Percentiles rank a stretch among this genome's conserved stretches.
Evolutionary conservation across 1,140 invertebrate genomes (phyloP).

Genomic region (Danaus plexippus): DNA sequence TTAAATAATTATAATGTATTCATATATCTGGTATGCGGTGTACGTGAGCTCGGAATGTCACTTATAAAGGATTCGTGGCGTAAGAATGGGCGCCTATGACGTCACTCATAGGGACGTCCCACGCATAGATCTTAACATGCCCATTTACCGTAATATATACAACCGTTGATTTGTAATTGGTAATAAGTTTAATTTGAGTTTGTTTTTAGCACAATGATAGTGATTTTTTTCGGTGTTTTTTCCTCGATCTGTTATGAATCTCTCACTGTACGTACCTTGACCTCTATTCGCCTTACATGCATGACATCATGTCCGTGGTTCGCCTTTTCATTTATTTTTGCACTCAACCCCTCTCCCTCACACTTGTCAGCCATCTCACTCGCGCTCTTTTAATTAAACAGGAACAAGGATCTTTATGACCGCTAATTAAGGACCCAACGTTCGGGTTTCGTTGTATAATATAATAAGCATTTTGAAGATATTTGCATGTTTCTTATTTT

Average conservation of each 20-base stretch:
- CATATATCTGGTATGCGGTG: no score
- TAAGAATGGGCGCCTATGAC: slow-evolving; percentile 33
- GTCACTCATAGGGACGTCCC: slow-evolving; percentile 35
- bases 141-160: background rate
- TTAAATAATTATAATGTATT: no score
- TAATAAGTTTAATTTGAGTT: background rate
- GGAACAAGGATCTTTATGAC: slow-evolving; percentile 21
- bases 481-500: no score
- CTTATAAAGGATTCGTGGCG: slow-evolving; percentile 35
- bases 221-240: slow-evolving; percentile 12
- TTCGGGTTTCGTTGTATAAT: slow-evolving; percentile 9
- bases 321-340: slow-evolving; percentile 59
- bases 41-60: no score
- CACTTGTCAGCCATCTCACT: slow-evolving; percentile 15
- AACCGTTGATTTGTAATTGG: background rate
- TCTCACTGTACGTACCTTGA: slow-evolving; percentile 45
- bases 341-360: slow-evolving; percentile 39
- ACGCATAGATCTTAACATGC: slow-evolving; percentile 13
- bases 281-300: slow-evolving; percentile 49
- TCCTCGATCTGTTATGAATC: slow-evolving; percentile 26
- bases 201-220: slow-evolving; percentile 1
- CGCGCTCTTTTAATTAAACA: slow-evolving; percentile 16
- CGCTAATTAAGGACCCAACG: slow-evolving; percentile 20
- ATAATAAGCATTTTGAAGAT: no score
- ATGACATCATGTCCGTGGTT: slow-evolving; percentile 53